phyloP scores from a whole-genome alignment of 1,140 invertebrate genomes.

The Hylaeus volcanicus region DNA sequence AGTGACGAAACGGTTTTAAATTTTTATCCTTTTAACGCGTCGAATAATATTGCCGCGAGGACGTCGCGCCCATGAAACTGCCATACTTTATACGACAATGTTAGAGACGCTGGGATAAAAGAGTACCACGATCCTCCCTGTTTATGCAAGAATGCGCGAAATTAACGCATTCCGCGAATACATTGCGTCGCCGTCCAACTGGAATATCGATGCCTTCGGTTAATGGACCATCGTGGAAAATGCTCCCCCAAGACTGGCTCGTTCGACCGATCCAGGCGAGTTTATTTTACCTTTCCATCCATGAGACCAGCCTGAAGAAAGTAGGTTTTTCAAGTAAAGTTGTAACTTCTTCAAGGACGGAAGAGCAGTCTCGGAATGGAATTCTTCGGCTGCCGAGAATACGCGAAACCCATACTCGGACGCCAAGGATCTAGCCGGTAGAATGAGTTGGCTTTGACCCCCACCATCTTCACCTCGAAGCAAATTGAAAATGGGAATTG shows the following conservation, averaged over 20 bases:
- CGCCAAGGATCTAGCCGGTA: constrained; percentile 52
- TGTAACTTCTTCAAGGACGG: constrained; percentile 17
- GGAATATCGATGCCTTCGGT: neutral
- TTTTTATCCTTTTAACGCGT: constrained; percentile 2
- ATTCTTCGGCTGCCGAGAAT: constrained; percentile 64
- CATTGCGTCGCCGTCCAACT: neutral
- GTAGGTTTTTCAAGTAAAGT: constrained; percentile 34
- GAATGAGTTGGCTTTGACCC: constrained; percentile 61
- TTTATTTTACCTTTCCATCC: constrained; percentile 39
- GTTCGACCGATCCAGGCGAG: neutral
- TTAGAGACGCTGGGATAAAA: neutral
- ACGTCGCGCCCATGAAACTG: neutral
- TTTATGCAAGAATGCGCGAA: neutral
- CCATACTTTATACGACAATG: neutral
- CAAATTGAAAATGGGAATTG: constrained; percentile 79
- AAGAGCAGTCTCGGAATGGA: constrained; percentile 44
- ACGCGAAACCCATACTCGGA: constrained; percentile 56
- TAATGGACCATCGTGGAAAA: neutral
- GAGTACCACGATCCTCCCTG: neutral
- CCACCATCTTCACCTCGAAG: constrained; percentile 28
- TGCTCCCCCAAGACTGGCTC: neutral
- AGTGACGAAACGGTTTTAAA: no score
- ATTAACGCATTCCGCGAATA: constrained; percentile 21
- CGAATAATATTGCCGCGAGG: constrained; percentile 7
- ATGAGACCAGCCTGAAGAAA: constrained; percentile 23